These are phyloP conservation scores for Monopterus albus DNA, from an alignment of 2,113 vertebrate species.

Conservation along the genomic window DNA sequence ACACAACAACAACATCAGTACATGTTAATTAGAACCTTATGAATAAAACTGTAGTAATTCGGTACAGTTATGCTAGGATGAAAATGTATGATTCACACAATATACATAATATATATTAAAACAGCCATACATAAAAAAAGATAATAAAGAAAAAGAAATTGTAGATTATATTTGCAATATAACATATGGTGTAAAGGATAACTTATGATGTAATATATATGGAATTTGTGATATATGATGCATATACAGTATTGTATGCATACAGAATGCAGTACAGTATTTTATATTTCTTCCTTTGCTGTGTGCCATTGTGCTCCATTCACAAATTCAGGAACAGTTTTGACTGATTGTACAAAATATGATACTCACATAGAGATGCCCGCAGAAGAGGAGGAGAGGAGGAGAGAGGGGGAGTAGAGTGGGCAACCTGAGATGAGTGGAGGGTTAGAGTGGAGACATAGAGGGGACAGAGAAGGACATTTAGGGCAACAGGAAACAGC, in stretches of 20 bases:
- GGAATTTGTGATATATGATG: not conserved
- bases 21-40: not conserved
- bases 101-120: not conserved
- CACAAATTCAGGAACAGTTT: conserved; percentile 54
- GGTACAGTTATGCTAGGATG: too few relatives aligned
- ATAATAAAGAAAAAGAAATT: too few relatives aligned
- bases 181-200: too few relatives aligned
- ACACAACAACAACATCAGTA: not conserved
- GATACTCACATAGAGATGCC: conserved; percentile 63
- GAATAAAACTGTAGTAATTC: too few relatives aligned
- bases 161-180: too few relatives aligned
- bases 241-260: too few relatives aligned
- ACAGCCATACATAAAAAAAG: not conserved
- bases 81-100: too few relatives aligned
- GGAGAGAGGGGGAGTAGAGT: conserved; percentile 20
- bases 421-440: conserved; percentile 59
- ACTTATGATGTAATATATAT: too few relatives aligned
- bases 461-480: conserved; percentile 56
- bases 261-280: too few relatives aligned
- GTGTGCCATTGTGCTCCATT: conserved; percentile 42
- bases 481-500: conserved; percentile 49
- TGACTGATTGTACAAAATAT: conserved; percentile 65
- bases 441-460: conserved; percentile 38
- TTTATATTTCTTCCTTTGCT: not conserved
- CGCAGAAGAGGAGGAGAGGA: conserved; percentile 37